Evolutionary conservation across 2,113 vertebrate species (phyloP), one percentile per base, ranked within the genome.

Genomic region (Pelmatolapia mariae): DNA sequence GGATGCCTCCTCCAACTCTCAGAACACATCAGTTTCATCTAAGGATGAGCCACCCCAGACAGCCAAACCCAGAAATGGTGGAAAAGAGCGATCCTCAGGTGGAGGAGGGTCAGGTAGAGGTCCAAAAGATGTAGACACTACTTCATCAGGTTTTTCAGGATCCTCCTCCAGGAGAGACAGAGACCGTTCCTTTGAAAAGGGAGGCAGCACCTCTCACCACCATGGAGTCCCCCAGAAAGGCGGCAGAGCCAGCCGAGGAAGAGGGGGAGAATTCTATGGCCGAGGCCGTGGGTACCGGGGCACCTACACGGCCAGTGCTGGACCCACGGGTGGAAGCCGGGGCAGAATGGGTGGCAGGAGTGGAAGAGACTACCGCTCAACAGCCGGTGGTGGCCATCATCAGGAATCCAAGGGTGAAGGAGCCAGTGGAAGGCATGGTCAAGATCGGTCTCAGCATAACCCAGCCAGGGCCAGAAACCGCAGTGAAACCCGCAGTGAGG

Each of bases 401-500:
- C 95, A 97, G 6, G 97, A 98, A 11, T 93, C 96, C 43, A 97
- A 97, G 8, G 96, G 94, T 2, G 97, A 97, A 85, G 93, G 90
- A 2, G 66, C 76, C 1, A 83, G 96, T 89, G 29, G 93, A 16
- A 87, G 95, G 24, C 94, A 94, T 1, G 54, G 93, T 2, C 95
- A 93, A 3, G 96, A 91, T 52, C 90, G 95, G 1, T 90, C 89
- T 33, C 94, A 96, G 38, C 87, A 93, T 85, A 97, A 94, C 94
- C 96, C 92, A 1, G 96, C 92, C 29, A 96, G 98, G 45, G 97
- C 97, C 15, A 96, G 98, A 40, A 98, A 98, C 87, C 95, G 97
- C 80, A 98, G 98, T 1, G 98, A 98, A 93, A 98, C 98, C 0
- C 96, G 98, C 13, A 98, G 98, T 2, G 98, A 98, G 92, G 98